Evolutionary conservation across 1,140 invertebrate species (phyloP).

Genomic region (Nasonia giraulti): DNA sequence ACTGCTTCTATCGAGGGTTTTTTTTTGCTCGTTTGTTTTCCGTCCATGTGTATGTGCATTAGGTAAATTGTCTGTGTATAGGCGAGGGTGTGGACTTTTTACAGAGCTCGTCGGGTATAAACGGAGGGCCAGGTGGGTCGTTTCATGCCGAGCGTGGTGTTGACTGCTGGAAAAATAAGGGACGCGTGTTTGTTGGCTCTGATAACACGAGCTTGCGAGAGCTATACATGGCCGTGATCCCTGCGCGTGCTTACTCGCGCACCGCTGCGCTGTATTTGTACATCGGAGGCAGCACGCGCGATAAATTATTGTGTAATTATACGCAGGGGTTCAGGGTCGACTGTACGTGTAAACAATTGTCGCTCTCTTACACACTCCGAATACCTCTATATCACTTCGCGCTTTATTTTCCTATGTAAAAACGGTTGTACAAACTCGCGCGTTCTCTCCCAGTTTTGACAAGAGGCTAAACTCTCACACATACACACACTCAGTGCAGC

Average conservation of each 20-base stretch:
- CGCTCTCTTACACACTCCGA: too few relatives aligned
- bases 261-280: neutral
- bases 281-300: neutral
- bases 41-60: neutral
- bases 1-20: neutral
- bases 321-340: neutral
- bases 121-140: too few relatives aligned
- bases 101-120: neutral
- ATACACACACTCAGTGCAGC: neutral
- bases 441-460: neutral
- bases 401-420: neutral
- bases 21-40: neutral
- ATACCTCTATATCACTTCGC: neutral
- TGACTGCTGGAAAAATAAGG: neutral
- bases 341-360: neutral
- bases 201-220: too few relatives aligned
- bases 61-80: neutral
- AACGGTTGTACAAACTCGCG: neutral
- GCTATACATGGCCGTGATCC: too few relatives aligned
- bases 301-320: conserved; percentile 5
- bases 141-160: neutral
- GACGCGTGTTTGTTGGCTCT: too few relatives aligned
- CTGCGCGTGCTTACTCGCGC: neutral
- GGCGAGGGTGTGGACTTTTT: too few relatives aligned
- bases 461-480: too few relatives aligned